Base-by-base conservation (phyloP, 2,888 invertebrate species). In the Cephus runcator region DNA sequence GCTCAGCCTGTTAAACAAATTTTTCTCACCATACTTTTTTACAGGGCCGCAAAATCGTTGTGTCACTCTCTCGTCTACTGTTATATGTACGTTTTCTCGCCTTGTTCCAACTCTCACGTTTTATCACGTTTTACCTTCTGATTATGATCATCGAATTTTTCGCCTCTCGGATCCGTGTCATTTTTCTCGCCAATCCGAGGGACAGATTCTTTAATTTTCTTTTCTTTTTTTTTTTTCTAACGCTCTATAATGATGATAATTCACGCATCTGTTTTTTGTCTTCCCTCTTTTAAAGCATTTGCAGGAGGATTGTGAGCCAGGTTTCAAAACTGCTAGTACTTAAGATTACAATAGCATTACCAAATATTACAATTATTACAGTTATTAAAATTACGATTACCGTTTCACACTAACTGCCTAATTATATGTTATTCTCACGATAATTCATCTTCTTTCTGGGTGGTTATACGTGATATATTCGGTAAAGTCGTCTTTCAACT, bases 271-370 rank as follows among this genome's bases (percentile, higher is more conserved):
- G 88, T 90, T 91, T 91, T 89, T 91, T 86, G 90, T 89, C 88
- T 90, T 87, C 87, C 88, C 85, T 85, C 85, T 85, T 84, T 87
- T 88, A 88, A 91, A 90, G 91, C 92, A 90, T 91, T 92, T 92
- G 89, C 92, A 92, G 92, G 91, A 91, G 90, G 91, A 91, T 90
- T 90, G 83, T 84, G 89, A 89, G 88, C 90, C 92, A 91, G 91
- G 91, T 92, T 92, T 90, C 36, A 12, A 87, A 86, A 89, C 89
- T 89, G 87, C 88, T 91, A 90, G 90, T 90, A 88, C 82, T 90
- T 91, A 91, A 91, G 90, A 90, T 86, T 84, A 89, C 40, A 40
- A 40, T 56, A 56, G 9, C 23, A 56, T 23, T 56, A 56, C 9
- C 23, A 23, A 56, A 56, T 56, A 56, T 56, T 23, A 56, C 56